These are phyloP conservation scores for Melopsittacus undulatus DNA, from an alignment of 2,797 vertebrate genomes.

Conservation along the genomic window DNA sequence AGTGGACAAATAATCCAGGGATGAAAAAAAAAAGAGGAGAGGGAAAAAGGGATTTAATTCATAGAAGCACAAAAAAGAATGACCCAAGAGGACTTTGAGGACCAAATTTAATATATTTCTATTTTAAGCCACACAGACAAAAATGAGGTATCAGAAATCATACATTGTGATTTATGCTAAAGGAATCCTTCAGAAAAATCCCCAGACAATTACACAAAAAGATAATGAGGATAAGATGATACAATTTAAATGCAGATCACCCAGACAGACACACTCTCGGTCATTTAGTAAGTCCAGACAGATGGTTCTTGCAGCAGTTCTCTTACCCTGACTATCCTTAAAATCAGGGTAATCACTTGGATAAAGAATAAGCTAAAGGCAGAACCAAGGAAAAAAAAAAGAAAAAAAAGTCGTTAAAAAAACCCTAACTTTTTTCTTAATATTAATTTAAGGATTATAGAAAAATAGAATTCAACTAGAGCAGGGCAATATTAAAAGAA, in stretches of 20 bases:
- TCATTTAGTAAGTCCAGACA: conserved; percentile 49
- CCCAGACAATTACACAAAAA: conserved; percentile 51
- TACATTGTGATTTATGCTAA: conserved; percentile 49
- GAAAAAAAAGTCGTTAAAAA: rapidly evolving
- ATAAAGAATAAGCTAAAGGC: background rate
- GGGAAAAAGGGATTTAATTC: conserved; percentile 16
- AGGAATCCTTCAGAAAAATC: conserved; percentile 51
- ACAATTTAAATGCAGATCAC: conserved; percentile 63
- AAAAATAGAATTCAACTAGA: background rate
- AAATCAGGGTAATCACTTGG: background rate
- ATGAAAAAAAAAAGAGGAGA: background rate
- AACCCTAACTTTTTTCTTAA: background rate
- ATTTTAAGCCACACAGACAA: conserved; percentile 23
- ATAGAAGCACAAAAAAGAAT: conserved; percentile 16
- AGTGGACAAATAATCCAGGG: background rate
- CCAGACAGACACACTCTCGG: conserved; percentile 22
- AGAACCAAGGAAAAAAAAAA: background rate
- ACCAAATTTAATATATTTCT: conserved; percentile 47
- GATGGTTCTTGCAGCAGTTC: conserved; percentile 15
- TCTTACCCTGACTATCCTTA: background rate
- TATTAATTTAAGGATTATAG: background rate
- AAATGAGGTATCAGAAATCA: conserved; percentile 42
- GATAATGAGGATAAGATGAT: conserved; percentile 57
- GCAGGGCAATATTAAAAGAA: background rate
- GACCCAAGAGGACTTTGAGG: conserved; percentile 27